A percentile compares a stretch with the other conserved stretches of the same genome.
These are phyloP conservation scores for Procavia capensis DNA, from an alignment of 2,113 vertebrate genomes.

Conservation along the genomic window DNA sequence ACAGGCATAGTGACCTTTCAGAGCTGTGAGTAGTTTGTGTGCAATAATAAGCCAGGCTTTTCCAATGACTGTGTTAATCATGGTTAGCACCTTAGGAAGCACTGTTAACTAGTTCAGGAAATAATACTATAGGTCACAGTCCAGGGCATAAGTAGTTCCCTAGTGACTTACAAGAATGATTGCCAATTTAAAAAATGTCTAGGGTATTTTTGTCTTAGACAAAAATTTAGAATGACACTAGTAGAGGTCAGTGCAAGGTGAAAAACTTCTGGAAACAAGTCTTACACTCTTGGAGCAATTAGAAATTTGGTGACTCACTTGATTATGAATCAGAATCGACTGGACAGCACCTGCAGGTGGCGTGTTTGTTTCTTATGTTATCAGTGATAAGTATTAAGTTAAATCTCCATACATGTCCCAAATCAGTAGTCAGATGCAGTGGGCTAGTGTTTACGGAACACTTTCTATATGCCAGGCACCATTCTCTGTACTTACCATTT, in stretches of 20 bases:
- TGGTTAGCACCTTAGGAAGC: constrained; percentile 36
- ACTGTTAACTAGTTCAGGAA: constrained; percentile 20
- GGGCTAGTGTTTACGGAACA: neutral
- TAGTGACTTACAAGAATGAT: neutral
- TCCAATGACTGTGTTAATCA: constrained; percentile 59
- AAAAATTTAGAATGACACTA: neutral
- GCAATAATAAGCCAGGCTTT: constrained; percentile 72
- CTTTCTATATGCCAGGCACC: neutral
- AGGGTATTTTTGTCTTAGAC: constrained; percentile 16
- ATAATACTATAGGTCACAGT: neutral
- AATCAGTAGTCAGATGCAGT: neutral
- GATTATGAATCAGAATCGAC: no score
- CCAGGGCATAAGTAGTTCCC: neutral
- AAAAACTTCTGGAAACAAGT: neutral
- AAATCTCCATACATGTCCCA: neutral
- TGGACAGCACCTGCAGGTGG: no score
- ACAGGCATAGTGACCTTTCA: constrained; percentile 61
- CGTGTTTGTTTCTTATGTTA: no score
- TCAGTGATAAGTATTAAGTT: neutral
- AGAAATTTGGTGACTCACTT: neutral
- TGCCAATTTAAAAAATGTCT: neutral
- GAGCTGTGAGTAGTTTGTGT: constrained; percentile 33
- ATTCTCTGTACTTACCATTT: neutral
- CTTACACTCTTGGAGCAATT: neutral
- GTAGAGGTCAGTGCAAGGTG: neutral